Evolutionary conservation across 2,113 vertebrate species (phyloP), one percentile per base, ranked within the genome.

Genomic region (Pteruthius melanotis): DNA sequence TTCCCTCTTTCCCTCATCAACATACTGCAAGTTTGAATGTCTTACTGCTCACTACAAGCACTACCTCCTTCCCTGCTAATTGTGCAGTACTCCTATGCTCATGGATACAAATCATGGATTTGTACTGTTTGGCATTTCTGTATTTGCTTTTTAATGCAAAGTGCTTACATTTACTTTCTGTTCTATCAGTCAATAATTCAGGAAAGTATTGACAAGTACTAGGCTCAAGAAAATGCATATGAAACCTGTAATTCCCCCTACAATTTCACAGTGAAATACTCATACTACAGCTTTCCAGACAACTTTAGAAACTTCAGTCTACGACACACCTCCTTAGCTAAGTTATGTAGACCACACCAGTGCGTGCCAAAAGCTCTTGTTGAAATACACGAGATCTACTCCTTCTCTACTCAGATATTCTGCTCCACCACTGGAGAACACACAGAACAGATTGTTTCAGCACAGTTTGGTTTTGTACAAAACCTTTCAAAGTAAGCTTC

Each of bases 161-260:
- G 40, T 37, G 5, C 1, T 0, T 45, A 37, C 5, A 23, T n/a
- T n/a, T n/a, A n/a, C n/a, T n/a, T n/a, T 50, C 14, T 35, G 5
- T 61, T 75, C 24, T 79, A 50, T 26, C 31, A 59, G 28, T 8
- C 20, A 37, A 1, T 39, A 75, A 85, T 70, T 72, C 35, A 86
- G 35, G 21, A 68, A 86, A 82, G 76, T 12, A 87, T 2, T 6
- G 0, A 56, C 33, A 86, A 76, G 39, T 26, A 42, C 23, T 33
- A 60, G 17, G 42, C 33, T 79, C 47, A 35, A 69, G n/a, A 74
- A 77, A 85, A 39, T 1, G 5, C 31, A 11, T 5, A 28, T 3
- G 15, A 90, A 85, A 47, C 11, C 21, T 52, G 40, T 9, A 42
- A 64, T 74, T 45, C n/a, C 39, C 17, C 27, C n/a, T 52, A 53